Evolutionary conservation across 2,797 vertebrate species (phyloP), one percentile per base, ranked within the genome.

Genomic region (Crocidura indochinensis): DNA sequence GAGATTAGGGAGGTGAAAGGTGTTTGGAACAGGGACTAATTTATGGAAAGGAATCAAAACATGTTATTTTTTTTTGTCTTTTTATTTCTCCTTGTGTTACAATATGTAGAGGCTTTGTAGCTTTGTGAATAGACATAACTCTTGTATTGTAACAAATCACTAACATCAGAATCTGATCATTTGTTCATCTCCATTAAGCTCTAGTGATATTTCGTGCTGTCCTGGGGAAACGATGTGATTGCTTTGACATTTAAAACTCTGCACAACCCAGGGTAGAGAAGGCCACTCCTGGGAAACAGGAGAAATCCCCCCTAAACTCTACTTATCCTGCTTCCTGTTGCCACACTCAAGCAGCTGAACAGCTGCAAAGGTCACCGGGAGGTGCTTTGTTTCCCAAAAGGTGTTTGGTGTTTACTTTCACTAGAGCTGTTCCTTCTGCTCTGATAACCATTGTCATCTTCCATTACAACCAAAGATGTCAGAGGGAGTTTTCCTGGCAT

Each of bases 391-490:
- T 94, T 95, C 88, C 95, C 92, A 77, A 84, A 92, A 86, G 73
- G 79, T 88, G 90, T 93, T 92, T 60, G 76, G 77, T 29, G 81
- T 96, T 97, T 73, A 79, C 88, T 96, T 94, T 87, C 82, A 22
- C 56, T 93, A 89, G 90, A 91, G 69, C 71, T 56, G 71, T 10
- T 79, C 94, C 74, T 94, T 95, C 94, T 96, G 83, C 96, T 95
- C 94, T 93, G 86, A 83, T 95, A 97, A 77, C 85, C 68, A 69
- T 29, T 95, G 93, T 96, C 87, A 46, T 94, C 95, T 93, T 91
- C 83, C 80, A 88, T 78, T 93, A 92, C 64, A 89, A 91, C 88
- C 7, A 60, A 60, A 93, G 73, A 82, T 82, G 76, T 85, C 96
- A 95, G 90, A 88, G 67, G 84, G 91, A 72, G 88, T 96, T 94